Conservation (phyloP, 64 coral and sea anemone genomes). For the Anthopleura sola region DNA sequence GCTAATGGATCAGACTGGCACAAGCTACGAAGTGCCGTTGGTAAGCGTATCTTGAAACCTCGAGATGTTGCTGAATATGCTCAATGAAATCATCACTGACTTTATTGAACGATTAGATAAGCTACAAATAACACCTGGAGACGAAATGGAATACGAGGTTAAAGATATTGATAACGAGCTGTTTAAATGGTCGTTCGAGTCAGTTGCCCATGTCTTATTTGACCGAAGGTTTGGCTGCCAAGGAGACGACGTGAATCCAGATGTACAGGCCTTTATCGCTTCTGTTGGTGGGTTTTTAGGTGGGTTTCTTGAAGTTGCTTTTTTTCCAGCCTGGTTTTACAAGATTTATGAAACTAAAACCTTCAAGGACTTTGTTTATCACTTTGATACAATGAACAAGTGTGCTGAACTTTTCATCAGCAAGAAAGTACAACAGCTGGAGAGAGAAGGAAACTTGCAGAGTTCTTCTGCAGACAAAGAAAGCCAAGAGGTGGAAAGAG, state of each 20-base stretch:
- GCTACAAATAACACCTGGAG: not conserved
- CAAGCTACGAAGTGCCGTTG: conserved; percentile 44
- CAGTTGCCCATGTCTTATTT: conserved; percentile 59
- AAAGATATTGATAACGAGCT: conserved; percentile 42
- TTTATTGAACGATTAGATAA: conserved; percentile 4
- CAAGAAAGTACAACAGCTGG: conserved; percentile 33
- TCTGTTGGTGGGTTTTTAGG: conserved; percentile 37
- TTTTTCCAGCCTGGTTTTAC: conserved; percentile 38
- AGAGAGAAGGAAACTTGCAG: conserved; percentile 6
- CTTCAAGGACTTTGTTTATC: conserved; percentile 17
- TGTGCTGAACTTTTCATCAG: conserved; percentile 48
- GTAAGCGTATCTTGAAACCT: conserved; percentile 59
- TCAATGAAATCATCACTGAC: conserved; percentile 47
- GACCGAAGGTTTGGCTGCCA: conserved; percentile 59
- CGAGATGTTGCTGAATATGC: conserved; percentile 54
- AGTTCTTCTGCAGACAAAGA: not conserved
- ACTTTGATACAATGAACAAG: conserved; percentile 64
- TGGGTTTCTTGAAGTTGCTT: not conserved
- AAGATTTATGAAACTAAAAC: conserved; percentile 58
- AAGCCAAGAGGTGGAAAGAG: conserved; percentile 1
- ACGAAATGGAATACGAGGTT: conserved; percentile 37
- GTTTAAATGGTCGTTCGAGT: conserved; percentile 77
- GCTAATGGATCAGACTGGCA: conserved; percentile 50
- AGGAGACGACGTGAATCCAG: conserved; percentile 7
- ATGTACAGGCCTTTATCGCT: conserved; percentile 43